These are phyloP conservation scores for Silvanus unidentatus DNA, from an alignment of 2,888 invertebrate genomes.

Conservation along the genomic window DNA sequence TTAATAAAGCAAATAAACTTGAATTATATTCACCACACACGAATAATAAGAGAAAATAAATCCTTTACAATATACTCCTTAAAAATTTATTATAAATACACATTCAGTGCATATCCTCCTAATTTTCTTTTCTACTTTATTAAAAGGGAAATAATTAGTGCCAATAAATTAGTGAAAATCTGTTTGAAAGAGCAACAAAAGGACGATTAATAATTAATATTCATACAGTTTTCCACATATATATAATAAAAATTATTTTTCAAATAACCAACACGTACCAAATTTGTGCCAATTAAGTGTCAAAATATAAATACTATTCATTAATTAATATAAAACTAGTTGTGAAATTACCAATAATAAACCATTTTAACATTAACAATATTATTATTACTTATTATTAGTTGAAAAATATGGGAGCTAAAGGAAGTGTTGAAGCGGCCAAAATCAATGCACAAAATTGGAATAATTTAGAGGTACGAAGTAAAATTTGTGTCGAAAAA, in stretches of 20 bases:
- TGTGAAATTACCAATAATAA: too few species aligned
- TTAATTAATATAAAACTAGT: too few species aligned
- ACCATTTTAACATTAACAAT: conserved; percentile 2
- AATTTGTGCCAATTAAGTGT: conserved; percentile 22
- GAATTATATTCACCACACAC: too few species aligned
- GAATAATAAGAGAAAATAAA: too few species aligned
- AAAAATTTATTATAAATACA: too few species aligned
- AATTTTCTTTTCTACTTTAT: too few species aligned
- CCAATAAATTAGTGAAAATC: conserved; percentile 13
- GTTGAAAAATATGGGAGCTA: conserved; percentile 61
- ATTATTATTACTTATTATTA: conserved; percentile 1
- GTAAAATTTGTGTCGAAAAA: neutral
- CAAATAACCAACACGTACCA: conserved; percentile 9
- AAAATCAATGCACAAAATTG: conserved; percentile 75
- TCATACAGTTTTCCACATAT: conserved; percentile 10
- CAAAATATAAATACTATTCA: conserved; percentile 14
- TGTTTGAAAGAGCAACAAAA: neutral
- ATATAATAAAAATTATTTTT: conserved; percentile 3
- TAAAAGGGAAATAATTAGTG: conserved; percentile 13
- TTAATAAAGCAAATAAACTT: conserved; percentile 2
- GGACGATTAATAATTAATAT: too few species aligned
- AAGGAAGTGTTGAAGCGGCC: conserved; percentile 76
- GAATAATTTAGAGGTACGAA: conserved; percentile 71
- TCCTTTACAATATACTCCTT: too few species aligned
- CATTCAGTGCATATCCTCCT: conserved; percentile 14